Conservation (phyloP, 2,113 vertebrate species). For the Hystrix cristata region DNA sequence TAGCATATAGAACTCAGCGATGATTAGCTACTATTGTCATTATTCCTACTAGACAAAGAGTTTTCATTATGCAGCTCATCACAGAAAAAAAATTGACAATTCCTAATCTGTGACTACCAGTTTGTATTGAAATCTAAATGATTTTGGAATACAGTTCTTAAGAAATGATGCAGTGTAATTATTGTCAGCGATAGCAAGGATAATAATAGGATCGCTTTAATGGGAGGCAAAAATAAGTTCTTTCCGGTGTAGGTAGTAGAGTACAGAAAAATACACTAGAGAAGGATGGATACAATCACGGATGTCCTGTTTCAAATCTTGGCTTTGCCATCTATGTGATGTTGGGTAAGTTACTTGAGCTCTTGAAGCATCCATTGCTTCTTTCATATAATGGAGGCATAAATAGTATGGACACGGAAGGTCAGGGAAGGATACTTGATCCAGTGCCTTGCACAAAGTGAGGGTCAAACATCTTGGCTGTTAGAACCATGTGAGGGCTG, state of each 20-base stretch:
- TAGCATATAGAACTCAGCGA: not conserved
- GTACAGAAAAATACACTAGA: not conserved
- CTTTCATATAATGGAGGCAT: not conserved
- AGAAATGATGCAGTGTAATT: not conserved
- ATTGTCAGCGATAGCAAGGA: not conserved
- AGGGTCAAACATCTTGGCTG: not conserved
- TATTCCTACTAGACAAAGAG: not conserved
- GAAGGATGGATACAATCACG: not conserved
- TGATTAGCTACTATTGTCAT: slow-evolving; percentile 25
- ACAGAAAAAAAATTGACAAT: not conserved
- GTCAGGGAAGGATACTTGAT: not conserved
- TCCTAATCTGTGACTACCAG: not conserved
- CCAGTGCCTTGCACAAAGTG: not conserved
- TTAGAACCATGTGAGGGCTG: not conserved
- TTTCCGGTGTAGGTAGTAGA: not conserved
- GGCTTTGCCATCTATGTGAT: not conserved
- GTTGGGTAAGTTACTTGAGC: not conserved
- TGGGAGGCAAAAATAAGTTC: slow-evolving; percentile 15
- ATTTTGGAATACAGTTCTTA: slow-evolving; percentile 16
- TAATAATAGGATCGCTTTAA: not conserved
- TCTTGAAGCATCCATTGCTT: not conserved
- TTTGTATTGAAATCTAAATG: slow-evolving; percentile 52
- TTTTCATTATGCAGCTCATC: not conserved
- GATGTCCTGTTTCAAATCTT: not conserved
- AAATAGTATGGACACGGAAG: not conserved